Percentiles rank a stretch among this genome's conserved stretches.
Conservation (phyloP, 2,113 vertebrate species). For the Macquaria australasica region DNA sequence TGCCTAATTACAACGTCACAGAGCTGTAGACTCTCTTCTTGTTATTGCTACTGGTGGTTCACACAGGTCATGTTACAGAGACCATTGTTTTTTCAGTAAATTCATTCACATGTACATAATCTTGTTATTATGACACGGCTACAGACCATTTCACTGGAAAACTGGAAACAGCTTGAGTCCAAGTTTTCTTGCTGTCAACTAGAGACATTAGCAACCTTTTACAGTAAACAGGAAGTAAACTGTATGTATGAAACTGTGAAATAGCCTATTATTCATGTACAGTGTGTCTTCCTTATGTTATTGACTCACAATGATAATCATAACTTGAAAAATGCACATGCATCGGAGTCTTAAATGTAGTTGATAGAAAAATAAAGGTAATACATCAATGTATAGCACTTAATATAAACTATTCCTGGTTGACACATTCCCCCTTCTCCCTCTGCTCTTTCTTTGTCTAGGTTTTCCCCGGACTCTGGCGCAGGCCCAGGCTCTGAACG, state of each 20-base stretch:
- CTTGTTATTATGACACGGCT: neutral
- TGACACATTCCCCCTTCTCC: neutral
- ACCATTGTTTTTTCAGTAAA: neutral
- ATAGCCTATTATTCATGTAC: neutral
- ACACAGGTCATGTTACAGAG: conserved; percentile 16
- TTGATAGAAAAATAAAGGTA: neutral
- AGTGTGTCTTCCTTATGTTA: neutral
- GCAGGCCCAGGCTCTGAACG: conserved; percentile 90
- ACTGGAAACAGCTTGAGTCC: neutral
- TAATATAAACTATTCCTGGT: neutral
- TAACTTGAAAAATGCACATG: neutral
- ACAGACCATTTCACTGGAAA: neutral
- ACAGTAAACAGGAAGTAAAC: conserved; percentile 9
- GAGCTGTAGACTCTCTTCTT: neutral
- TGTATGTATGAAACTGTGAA: neutral
- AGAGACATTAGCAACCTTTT: neutral
- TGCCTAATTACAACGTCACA: neutral
- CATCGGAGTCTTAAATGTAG: neutral
- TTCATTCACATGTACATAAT: conserved; percentile 14
- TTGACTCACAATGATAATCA: neutral
- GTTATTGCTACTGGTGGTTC: neutral
- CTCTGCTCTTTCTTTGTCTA: conserved; percentile 55
- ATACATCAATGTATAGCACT: neutral
- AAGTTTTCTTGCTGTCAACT: neutral
- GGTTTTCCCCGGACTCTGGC: conserved; percentile 93